Conservation (phyloP, 2,797 vertebrate species). For the Molothrus aeneus region DNA sequence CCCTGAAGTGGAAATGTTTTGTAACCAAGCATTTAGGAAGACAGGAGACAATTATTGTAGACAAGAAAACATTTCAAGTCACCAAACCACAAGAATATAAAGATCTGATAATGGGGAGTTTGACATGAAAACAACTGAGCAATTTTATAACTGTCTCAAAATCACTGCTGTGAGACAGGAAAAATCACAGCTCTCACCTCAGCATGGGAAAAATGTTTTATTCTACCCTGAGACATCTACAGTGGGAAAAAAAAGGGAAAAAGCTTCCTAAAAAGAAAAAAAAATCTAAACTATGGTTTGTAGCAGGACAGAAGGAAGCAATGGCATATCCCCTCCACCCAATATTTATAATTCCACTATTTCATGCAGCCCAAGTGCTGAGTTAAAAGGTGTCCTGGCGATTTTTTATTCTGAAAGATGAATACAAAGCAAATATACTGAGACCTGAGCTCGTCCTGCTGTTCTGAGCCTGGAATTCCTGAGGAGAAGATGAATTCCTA, state of each 20-base stretch:
- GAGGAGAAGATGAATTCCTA: not conserved
- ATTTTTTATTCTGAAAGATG: not conserved
- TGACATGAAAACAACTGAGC: slow-evolving; percentile 15
- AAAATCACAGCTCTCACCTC: not conserved
- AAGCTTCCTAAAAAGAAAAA: not conserved
- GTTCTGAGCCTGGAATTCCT: not conserved
- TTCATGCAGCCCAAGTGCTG: not conserved
- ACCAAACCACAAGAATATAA: not conserved
- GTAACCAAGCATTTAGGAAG: slow-evolving; percentile 2
- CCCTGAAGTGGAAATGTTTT: slow-evolving; percentile 6
- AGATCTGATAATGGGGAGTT: not conserved
- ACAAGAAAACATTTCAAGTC: not conserved
- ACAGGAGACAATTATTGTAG: not conserved
- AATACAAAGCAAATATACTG: rapidly evolving
- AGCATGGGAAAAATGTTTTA: not conserved
- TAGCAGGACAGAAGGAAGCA: not conserved
- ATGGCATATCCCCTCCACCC: not conserved
- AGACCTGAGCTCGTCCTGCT: not conserved
- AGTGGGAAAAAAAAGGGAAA: not conserved
- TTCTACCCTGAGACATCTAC: not conserved
- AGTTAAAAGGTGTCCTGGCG: not conserved
- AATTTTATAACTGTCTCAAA: not conserved
- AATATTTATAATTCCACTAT: not conserved
- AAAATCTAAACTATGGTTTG: not conserved
- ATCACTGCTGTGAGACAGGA: not conserved